Conservation (phyloP, 1,140 invertebrate species). For the Teleogryllus occipitalis region DNA sequence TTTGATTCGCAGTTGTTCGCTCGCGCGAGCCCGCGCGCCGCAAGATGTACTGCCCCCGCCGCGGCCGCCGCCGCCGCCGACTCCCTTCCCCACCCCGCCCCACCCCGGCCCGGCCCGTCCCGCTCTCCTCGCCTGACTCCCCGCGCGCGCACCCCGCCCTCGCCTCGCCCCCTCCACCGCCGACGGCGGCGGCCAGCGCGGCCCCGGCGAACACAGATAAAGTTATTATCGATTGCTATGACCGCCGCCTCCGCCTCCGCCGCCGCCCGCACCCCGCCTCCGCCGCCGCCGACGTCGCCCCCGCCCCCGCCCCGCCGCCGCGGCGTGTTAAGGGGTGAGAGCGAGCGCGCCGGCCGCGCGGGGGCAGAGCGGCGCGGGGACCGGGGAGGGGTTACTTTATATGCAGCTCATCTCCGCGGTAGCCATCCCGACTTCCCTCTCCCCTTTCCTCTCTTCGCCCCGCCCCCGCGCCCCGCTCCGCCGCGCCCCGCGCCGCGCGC, state of each 20-base stretch:
- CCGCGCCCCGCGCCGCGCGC: background rate
- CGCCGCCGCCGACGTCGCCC: too few relatives aligned
- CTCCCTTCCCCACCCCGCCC: background rate
- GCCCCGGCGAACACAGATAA: background rate
- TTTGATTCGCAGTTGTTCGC: slow-evolving; percentile 3
- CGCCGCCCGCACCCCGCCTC: background rate
- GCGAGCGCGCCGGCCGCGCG: too few relatives aligned
- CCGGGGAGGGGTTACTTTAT: background rate
- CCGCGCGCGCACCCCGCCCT: background rate
- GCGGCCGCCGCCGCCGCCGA: too few relatives aligned
- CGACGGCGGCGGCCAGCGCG: background rate
- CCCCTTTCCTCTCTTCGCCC: background rate
- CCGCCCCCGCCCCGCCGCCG: too few relatives aligned
- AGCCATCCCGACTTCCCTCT: background rate
- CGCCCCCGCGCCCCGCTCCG: background rate
- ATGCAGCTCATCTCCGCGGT: background rate
- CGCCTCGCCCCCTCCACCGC: background rate
- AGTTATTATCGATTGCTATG: slow-evolving; percentile 5
- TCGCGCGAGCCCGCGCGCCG: too few relatives aligned
- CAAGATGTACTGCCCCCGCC: background rate
- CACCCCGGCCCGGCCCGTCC: too few relatives aligned
- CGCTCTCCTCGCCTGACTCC: background rate
- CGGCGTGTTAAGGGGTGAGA: background rate
- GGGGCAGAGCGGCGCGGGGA: background rate
- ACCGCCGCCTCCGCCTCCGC: background rate